phyloP scores from a whole-genome alignment of 2,888 invertebrate species.

The Dexiosoma caninum region DNA sequence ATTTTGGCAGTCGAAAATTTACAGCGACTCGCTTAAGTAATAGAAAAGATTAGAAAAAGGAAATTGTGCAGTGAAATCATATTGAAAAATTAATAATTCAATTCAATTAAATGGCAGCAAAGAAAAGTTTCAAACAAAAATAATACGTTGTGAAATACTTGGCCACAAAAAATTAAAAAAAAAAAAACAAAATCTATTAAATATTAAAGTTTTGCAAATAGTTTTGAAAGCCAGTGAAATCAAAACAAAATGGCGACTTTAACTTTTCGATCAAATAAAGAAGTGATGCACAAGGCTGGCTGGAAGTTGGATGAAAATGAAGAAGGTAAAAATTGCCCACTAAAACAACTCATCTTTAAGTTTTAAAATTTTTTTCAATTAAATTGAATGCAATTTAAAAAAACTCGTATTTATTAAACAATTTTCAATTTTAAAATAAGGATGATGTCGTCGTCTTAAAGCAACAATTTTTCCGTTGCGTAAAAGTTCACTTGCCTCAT shows the following conservation, averaged over 20 bases:
- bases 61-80: constrained; percentile 7
- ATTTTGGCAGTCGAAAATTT: constrained; percentile 64
- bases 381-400: no score
- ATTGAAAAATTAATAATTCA: neutral
- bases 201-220: neutral
- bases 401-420: no score
- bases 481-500: constrained; percentile 7
- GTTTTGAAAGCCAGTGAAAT: neutral
- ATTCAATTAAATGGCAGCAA: neutral
- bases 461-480: constrained; percentile 14
- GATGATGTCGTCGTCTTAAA: neutral
- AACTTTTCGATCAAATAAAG: constrained; percentile 59
- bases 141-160: neutral
- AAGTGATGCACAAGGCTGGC: constrained; percentile 73
- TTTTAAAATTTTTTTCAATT: no score
- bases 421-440: neutral
- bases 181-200: neutral
- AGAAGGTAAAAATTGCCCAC: constrained; percentile 67
- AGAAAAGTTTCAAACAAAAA: neutral
- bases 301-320: constrained; percentile 74
- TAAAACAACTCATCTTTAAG: no score
- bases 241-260: constrained; percentile 63
- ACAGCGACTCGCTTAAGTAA: constrained; percentile 63
- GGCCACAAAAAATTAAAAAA: neutral
- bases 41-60: constrained; percentile 19